Conservation (phyloP, 2,797 vertebrate genomes). For the Halcyon leucocephala region DNA sequence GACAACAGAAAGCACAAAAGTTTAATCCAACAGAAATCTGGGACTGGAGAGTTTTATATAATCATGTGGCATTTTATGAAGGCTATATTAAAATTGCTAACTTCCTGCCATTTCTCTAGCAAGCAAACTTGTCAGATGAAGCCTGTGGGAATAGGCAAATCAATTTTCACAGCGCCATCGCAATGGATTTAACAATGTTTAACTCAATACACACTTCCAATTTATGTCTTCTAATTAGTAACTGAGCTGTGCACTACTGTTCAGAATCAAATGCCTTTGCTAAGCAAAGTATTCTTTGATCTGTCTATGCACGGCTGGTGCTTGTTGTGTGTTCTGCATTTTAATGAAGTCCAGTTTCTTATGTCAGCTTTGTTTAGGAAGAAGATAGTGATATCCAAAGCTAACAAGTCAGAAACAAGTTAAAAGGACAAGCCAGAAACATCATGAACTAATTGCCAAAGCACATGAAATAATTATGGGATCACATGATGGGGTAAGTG, state of each 20-base stretch:
- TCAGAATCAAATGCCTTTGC: slow-evolving; percentile 8
- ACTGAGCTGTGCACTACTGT: background rate
- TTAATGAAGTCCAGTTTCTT: background rate
- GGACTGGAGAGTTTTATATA: background rate
- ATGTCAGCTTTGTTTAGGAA: slow-evolving; percentile 10
- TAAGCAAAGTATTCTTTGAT: slow-evolving; percentile 12
- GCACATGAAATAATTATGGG: background rate
- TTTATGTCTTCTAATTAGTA: background rate
- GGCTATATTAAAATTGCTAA: background rate
- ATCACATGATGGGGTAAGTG: background rate
- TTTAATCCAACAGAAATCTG: background rate
- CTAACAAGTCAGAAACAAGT: background rate
- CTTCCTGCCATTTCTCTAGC: background rate
- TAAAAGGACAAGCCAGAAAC: background rate
- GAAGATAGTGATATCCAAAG: background rate
- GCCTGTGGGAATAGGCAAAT: background rate
- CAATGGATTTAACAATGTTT: background rate
- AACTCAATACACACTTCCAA: background rate
- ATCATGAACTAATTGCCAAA: background rate
- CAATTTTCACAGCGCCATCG: background rate
- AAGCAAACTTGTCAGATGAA: background rate
- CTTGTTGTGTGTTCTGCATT: background rate
- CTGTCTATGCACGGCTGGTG: background rate
- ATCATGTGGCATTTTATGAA: background rate
- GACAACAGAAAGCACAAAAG: background rate